Base-by-base conservation (phyloP, 1,140 invertebrate genomes). In the Micrasema minimum region DNA sequence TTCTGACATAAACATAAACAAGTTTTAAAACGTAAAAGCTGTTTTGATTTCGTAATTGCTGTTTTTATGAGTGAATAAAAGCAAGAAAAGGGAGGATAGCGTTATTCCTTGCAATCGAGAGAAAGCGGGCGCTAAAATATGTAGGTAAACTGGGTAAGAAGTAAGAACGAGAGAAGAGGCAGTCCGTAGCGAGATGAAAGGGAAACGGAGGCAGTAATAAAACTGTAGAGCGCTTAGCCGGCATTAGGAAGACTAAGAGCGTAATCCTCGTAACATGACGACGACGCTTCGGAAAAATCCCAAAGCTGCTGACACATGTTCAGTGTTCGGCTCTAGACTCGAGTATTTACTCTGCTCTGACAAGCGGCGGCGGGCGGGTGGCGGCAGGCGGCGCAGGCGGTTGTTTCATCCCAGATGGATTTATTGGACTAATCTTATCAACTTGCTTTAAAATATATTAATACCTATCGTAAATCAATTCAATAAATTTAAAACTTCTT, bases 181-280 rank as follows among this genome's bases (percentile, higher is more conserved):
- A 38, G 26, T 57, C 53, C 12, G 14, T 37, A 16, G 11, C n/a
- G 64, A 65, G 37, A 61, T 64, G 53, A 65, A 71, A 51, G 53
- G 43, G 35, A 59, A 26, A 38, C 46, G 51, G 69, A 57, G 61
- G 69, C 50, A 48, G 69, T 53, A 71, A 71, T 71, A 71, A 71
- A 71, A 71, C 61, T 71, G 69, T 71, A 71, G 59, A 38, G 61
- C 69, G 69, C 69, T 71, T 64, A 65, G 69, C 59, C 37, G 61
- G 69, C 64, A 71, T 71, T 71, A 71, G 69, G 64, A 65, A 55
- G 61, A 64, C 64, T 71, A 71, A 71, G 69, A 64, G 64, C 69
- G 55, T 71, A 71, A 71, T 71, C 69, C 69, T 57, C 50, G 69
- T 71, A 71, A 66, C 69, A 71, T 61, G 69, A 41, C 61, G 69